These are phyloP conservation scores for Ennomos quercinarius DNA, from an alignment of 2,888 invertebrate genomes.

Conservation along the genomic window DNA sequence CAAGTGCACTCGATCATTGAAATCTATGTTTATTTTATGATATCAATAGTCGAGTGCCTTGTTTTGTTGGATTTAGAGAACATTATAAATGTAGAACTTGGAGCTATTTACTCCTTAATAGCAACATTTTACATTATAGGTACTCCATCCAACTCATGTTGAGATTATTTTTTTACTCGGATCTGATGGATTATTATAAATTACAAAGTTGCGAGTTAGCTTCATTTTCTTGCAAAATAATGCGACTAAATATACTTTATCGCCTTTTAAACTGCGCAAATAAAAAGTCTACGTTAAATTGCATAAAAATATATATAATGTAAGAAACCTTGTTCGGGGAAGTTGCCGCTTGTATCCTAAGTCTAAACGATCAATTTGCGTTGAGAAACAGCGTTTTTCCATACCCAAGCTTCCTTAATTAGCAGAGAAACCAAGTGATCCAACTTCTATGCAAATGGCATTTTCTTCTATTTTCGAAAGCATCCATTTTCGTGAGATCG, in stretches of 20 bases:
- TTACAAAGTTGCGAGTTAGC: neutral
- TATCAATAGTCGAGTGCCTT: constrained; percentile 28
- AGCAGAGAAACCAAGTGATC: constrained; percentile 71
- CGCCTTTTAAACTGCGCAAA: constrained; percentile 59
- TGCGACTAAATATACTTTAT: constrained; percentile 50
- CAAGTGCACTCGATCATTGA: constrained; percentile 37
- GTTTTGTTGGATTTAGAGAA: constrained; percentile 21
- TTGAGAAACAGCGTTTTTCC: constrained; percentile 60
- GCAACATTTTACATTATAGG: neutral
- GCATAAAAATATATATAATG: constrained; percentile 29
- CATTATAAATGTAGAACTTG: constrained; percentile 13
- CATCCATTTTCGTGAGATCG: constrained; percentile 58
- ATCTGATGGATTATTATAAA: neutral
- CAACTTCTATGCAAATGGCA: constrained; percentile 73
- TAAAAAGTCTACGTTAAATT: constrained; percentile 20
- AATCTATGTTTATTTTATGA: constrained; percentile 37
- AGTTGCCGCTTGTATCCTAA: constrained; percentile 49
- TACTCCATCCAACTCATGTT: neutral
- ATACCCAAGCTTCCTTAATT: constrained; percentile 72
- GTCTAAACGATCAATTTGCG: constrained; percentile 67
- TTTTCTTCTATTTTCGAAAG: constrained; percentile 77
- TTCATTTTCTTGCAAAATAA: neutral
- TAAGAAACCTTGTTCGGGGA: constrained; percentile 62
- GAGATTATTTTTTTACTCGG: neutral
- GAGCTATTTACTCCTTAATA: constrained; percentile 6